Base-by-base conservation (phyloP, 64 coral and sea anemone species). In the Cladopsammia gracilis region DNA sequence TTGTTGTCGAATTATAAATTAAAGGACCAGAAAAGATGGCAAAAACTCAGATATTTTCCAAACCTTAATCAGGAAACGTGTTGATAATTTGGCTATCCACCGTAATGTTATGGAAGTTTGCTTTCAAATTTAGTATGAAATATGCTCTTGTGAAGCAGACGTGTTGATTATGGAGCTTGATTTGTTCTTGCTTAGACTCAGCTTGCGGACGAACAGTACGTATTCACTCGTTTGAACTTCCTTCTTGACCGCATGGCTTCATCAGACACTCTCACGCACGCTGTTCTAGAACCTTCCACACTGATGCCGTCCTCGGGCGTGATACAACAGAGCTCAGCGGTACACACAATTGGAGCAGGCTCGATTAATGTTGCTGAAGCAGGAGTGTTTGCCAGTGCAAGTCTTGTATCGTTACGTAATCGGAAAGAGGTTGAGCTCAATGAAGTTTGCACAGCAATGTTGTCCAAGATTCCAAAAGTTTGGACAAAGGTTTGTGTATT, bases 361-460 rank as follows among this genome's bases (percentile, higher is more conserved):
- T 89, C 91, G 23, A 62, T 94, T 16, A 92, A 58, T 51, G 82
- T 99, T 23, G 66, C 34, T 3, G 91, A 94, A 47, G 91, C 91
- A 12, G 98, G 98, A 69, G 77, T 99, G 24, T 99, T 99, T 47
- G 94, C 98, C 19, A 99, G 98, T 72, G 98, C 98, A 42, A 99
- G 98, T 78, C 79, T 99, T 18, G 91, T 91, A 5, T 78, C 84
- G 11, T 69, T 89, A 24, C 85, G 92, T 16, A 79, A 86, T 70
- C 91, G 98, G 24, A 96, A 91, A n/a, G 98, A 99, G 24, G 91
- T 99, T 2, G 98, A 99, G 4, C 69, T 99, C 62, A 90, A 96
- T 59, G 98, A 99, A 78, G 70, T 99, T 3, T 99, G 98, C 64
- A 88, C 90, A 0, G 77, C 98, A 11, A 88, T 96, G 90, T 74